phyloP scores from a whole-genome alignment of 2,113 vertebrate species.

The Elachura formosa region DNA sequence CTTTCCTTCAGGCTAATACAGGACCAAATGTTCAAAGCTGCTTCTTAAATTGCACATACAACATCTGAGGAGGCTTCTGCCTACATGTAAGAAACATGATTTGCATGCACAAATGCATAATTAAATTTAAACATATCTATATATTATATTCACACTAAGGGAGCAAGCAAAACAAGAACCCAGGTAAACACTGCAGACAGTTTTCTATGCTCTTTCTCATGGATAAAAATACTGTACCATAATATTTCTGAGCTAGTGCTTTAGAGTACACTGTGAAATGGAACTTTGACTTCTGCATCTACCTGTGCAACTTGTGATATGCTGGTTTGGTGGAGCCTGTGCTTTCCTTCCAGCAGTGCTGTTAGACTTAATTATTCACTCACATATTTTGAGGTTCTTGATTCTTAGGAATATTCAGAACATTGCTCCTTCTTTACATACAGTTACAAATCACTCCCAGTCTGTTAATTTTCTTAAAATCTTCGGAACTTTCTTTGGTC shows the following conservation, averaged over 20 bases:
- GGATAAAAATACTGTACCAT: neutral
- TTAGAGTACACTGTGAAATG: neutral
- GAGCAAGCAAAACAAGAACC: neutral
- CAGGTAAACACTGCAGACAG: neutral
- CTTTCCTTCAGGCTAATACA: conserved; percentile 24
- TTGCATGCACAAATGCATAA: neutral
- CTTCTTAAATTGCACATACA: conserved; percentile 12
- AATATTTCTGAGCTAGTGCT: neutral
- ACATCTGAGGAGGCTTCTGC: conserved; percentile 18
- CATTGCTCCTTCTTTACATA: neutral
- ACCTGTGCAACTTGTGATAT: neutral
- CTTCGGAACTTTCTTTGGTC: neutral
- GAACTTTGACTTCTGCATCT: neutral
- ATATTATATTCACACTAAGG: neutral
- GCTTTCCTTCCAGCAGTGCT: neutral
- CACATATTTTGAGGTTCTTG: neutral
- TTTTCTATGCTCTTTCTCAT: neutral
- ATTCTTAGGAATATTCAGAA: neutral
- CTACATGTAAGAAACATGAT: neutral
- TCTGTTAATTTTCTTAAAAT: neutral
- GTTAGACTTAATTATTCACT: neutral
- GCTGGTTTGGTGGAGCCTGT: neutral
- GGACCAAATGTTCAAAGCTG: conserved; percentile 28
- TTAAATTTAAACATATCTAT: neutral
- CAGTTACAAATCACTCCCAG: neutral